A percentile compares a stretch with the other conserved stretches of the same genome.
Conservation (phyloP, 1,140 invertebrate species). For the Parasteatoda tepidariorum region DNA sequence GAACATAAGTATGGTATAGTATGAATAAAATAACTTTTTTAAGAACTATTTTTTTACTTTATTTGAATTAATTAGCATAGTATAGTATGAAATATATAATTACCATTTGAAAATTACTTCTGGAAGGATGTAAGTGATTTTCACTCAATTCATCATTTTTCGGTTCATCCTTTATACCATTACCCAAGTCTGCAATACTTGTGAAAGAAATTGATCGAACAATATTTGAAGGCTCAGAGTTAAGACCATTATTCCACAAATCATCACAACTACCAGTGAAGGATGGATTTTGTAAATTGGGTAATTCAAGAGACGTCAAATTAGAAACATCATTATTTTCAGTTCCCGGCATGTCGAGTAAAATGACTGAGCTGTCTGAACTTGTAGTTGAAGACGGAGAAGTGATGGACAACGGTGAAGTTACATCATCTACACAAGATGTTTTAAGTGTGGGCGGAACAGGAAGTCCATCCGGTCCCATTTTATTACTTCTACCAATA, state of each 20-base stretch:
- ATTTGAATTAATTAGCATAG: too few species aligned
- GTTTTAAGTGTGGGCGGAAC: slow-evolving; percentile 11
- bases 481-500: background rate
- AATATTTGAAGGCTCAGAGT: background rate
- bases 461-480: background rate
- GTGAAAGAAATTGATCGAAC: slow-evolving; percentile 31
- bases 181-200: background rate
- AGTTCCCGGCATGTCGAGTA: background rate
- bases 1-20: too few species aligned
- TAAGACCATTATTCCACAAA: background rate
- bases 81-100: background rate
- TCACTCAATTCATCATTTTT: background rate
- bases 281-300: background rate
- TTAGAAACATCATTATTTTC: background rate
- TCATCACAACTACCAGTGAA: slow-evolving; percentile 37
- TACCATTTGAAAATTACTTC: slow-evolving; percentile 10
- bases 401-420: slow-evolving; percentile 34
- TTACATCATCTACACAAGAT: slow-evolving; percentile 29
- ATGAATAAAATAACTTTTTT: too few species aligned
- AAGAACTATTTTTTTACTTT: too few species aligned
- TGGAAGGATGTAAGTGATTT: background rate
- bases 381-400: slow-evolving; percentile 48
- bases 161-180: background rate
- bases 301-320: background rate
- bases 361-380: slow-evolving; percentile 38